Evolutionary conservation across 2,888 invertebrate genomes (phyloP), one percentile per base, ranked within the genome.

Genomic region (Herminia tarsipennalis): DNA sequence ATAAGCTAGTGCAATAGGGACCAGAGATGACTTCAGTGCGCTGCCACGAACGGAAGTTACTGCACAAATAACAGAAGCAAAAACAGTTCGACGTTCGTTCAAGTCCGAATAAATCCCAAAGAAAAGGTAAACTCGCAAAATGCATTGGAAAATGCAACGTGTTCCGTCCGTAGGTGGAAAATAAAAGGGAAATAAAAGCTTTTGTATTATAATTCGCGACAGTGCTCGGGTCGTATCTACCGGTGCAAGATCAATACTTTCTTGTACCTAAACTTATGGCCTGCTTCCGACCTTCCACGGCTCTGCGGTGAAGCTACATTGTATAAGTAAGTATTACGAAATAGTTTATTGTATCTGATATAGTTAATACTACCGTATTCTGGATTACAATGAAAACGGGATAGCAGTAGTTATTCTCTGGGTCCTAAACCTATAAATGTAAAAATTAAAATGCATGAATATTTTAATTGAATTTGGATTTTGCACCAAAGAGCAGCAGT

Each of bases 221-320:
- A 42, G 49, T 33, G 35, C 20, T 39, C 28, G 28, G 12, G 17
- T 18, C 42, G 34, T 24, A 38, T 29, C 35, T 18, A 10, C 21
- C 35, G 16, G 12, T 28, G 25, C 32, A 22, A 53, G 65, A 70
- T 77, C 73, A 68, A 74, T 76, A 77, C 59, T 66, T 70, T 70
- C 65, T 66, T 60, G 70, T 66, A 55, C 39, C 45, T 56, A 53
- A 73, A 70, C 57, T 73, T 70, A 65, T 54, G 44, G 64, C 54
- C 51, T 56, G 53, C 41, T 58, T 54, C 57, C 51, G 63, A 62
- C 57, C 63, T 62, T 59, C 49, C 43, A 41, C 58, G 51, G 52
- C 51, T 55, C 30, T 56, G 47, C 52, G 34, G 43, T 30, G 20
- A 35, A 42, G 34, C 44, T 37, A 40, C 37, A 38, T 12, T 41